A percentile compares a stretch with the other conserved stretches of the same genome.
phyloP scores from a whole-genome alignment of 1,140 invertebrate species.

The Rhopalosiphum padi region DNA sequence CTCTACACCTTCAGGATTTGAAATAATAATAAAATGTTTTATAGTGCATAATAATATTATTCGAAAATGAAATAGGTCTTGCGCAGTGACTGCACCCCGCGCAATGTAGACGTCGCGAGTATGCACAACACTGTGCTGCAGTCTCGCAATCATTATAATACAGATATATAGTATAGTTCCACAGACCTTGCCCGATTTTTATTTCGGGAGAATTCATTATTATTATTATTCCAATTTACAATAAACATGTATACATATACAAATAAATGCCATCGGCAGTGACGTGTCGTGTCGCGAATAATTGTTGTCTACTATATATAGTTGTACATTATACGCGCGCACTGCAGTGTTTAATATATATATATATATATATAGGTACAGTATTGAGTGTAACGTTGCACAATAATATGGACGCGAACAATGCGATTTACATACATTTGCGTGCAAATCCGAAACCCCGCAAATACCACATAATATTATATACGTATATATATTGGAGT shows the following conservation, averaged over 20 bases:
- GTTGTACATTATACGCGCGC: background rate
- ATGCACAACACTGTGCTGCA: too few species aligned
- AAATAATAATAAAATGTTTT: background rate
- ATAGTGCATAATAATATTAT: background rate
- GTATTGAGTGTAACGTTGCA: background rate
- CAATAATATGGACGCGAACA: background rate
- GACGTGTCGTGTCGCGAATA: background rate
- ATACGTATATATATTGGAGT: background rate
- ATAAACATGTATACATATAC: background rate
- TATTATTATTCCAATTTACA: background rate
- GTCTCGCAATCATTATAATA: background rate
- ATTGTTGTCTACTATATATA: background rate
- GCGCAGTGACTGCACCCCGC: background rate
- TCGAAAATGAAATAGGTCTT: background rate
- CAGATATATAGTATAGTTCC: background rate
- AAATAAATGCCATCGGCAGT: background rate
- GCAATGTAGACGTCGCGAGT: background rate
- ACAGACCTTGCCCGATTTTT: background rate
- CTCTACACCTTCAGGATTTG: background rate
- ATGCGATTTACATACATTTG: constrained; percentile 9
- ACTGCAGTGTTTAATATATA: background rate
- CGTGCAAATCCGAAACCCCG: background rate
- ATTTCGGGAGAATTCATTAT: background rate
- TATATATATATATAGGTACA: too few species aligned
- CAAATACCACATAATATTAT: background rate